Evolutionary conservation across 2,797 vertebrate species (phyloP), one percentile per base, ranked within the genome.

Genomic region (Crocodylus rhombifer): DNA sequence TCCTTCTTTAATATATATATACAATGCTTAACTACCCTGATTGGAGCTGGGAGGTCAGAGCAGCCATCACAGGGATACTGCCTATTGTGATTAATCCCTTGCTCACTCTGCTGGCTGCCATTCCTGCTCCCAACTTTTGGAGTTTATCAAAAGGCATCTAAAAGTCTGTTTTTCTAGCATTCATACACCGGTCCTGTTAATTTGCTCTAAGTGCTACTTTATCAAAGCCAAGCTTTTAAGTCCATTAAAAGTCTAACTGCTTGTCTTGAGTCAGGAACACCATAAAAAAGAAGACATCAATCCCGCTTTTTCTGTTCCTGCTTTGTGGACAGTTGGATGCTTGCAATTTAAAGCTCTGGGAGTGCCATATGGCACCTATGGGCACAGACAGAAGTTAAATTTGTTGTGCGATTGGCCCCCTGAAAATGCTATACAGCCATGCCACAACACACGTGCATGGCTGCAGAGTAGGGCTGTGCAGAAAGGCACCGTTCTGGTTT

Each of bases 191-290:
- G 86, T 94, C 91, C 93, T 77, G 89, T 91, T 96, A 96, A 96
- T 97, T 96, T 95, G 89, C 94, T 90, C 94, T 95, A 97, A 96
- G 94, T 96, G 94, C 92, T 90, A 71, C 93, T 95, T 95, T 95
- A 90, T 94, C 89, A 86, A 84, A 93, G 89, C 82, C 89, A 92
- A 93, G 95, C 92, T 97, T 97, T 97, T 94, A 96, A 96, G 96
- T 94, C 95, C 93, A 95, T 95, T 97, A 96, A 94, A 91, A 95
- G 63, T 89, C 88, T 93, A 89, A 90, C 61, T 87, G 77, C 89
- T 91, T 85, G 76, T 95, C 89, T 96, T 65, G 58, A 88, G 69
- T 86, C 77, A 78, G 56, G 74, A 92, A 94, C 64, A 65, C 55
- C 85, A 60, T 95, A 96, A 96, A 93, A 96, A 91, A 92, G 93